Percentiles rank a stretch among this genome's conserved stretches.
phyloP scores from a whole-genome alignment of 2,797 vertebrate genomes.

The Gallinago stenura region DNA sequence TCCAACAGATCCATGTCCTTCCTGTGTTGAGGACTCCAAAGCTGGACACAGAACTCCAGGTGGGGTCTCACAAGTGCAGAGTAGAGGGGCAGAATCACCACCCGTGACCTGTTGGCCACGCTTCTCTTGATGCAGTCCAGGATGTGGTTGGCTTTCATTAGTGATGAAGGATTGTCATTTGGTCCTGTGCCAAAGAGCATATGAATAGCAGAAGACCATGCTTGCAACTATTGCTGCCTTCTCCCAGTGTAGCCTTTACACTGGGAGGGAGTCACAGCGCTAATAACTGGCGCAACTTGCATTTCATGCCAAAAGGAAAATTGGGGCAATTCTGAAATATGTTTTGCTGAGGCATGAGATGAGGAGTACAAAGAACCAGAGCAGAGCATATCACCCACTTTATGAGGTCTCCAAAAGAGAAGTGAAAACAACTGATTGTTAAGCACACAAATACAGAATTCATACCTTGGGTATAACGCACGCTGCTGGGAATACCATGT shows the following conservation, averaged over 20 bases:
- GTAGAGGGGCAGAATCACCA: no score
- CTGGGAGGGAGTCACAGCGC: neutral
- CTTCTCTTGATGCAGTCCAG: no score
- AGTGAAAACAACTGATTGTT: neutral
- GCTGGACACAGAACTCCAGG: no score
- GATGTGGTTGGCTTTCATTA: neutral
- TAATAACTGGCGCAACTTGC: neutral
- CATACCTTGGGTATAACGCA: neutral
- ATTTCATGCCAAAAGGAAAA: neutral
- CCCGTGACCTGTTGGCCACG: no score
- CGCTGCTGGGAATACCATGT: neutral
- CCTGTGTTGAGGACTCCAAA: no score
- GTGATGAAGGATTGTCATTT: neutral
- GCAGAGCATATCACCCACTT: neutral
- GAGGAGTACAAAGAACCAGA: neutral
- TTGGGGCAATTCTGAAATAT: neutral
- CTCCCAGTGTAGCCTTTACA: neutral
- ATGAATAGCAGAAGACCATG: neutral
- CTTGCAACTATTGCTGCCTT: neutral
- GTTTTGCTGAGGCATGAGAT: neutral
- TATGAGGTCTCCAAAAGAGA: neutral
- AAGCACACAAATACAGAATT: neutral
- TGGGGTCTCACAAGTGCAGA: no score
- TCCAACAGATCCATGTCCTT: no score
- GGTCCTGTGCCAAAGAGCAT: neutral